Conservation (phyloP, 1,140 invertebrate genomes). For the Calliphora vicina region DNA sequence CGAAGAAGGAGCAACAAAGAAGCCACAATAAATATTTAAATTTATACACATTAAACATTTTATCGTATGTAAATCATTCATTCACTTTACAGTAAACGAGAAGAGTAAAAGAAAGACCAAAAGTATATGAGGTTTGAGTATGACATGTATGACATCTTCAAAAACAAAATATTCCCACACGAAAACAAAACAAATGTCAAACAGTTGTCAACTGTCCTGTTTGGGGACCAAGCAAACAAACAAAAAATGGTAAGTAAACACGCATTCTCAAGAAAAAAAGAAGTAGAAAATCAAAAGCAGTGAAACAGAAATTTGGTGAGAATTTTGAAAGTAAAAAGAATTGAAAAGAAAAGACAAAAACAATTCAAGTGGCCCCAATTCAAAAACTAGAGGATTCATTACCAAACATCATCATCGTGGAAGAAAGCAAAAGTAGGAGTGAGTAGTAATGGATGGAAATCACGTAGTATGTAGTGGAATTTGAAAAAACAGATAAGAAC, state of each 20-base stretch:
- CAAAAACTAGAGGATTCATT: background rate
- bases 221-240: background rate
- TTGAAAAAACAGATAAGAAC: background rate
- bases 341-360: background rate
- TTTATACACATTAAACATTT: background rate
- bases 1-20: background rate
- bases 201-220: constrained; percentile 28
- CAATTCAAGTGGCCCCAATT: background rate
- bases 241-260: background rate
- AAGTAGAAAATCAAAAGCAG: background rate
- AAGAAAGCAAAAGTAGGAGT: background rate
- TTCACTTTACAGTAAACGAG: background rate
- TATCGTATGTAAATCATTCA: constrained; percentile 21
- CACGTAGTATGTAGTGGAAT: background rate
- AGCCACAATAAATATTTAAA: constrained; percentile 19
- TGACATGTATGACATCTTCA: constrained; percentile 10
- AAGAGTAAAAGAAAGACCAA: background rate
- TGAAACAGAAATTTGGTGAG: background rate
- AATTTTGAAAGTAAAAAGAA: background rate
- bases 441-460: background rate
- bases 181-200: constrained; percentile 34
- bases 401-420: background rate
- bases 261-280: background rate
- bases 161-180: constrained; percentile 26
- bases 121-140: background rate